These are phyloP conservation scores for Coptotermes formosanus DNA, from an alignment of 1,140 invertebrate species.

Conservation along the genomic window DNA sequence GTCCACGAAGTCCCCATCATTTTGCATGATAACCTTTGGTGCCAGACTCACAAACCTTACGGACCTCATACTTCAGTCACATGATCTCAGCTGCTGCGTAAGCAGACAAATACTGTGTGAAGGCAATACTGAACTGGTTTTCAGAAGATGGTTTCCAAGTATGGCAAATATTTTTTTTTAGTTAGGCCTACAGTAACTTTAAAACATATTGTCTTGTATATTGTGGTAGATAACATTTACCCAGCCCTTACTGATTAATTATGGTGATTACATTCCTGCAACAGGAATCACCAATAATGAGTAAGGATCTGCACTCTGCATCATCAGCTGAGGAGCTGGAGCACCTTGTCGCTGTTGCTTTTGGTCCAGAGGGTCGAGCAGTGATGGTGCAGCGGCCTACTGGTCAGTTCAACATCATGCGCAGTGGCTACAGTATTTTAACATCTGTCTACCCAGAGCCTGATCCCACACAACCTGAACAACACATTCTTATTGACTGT, in stretches of 20 bases:
- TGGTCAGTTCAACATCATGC: constrained; percentile 20
- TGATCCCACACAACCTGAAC: not conserved
- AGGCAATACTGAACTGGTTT: no score
- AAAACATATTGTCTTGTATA: not conserved
- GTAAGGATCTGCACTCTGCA: not conserved
- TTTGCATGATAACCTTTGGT: no score
- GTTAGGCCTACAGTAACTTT: not conserved
- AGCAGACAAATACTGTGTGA: no score
- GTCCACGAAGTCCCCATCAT: no score
- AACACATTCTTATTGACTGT: constrained; percentile 2
- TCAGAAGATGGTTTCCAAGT: no score
- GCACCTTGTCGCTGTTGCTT: constrained; percentile 21
- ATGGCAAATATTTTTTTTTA: no score
- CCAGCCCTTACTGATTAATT: not conserved
- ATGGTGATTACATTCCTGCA: not conserved
- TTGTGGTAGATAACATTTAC: not conserved
- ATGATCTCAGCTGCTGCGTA: no score
- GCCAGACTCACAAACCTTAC: no score
- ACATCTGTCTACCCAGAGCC: not conserved
- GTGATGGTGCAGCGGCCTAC: constrained; percentile 13
- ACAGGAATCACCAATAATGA: not conserved
- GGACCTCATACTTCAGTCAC: no score
- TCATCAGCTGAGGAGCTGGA: constrained; percentile 21
- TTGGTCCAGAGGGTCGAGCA: constrained; percentile 29
- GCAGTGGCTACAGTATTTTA: constrained; percentile 23